phyloP scores from a whole-genome alignment of 2,797 vertebrate species.

The Rhabdophis nuchalis region DNA sequence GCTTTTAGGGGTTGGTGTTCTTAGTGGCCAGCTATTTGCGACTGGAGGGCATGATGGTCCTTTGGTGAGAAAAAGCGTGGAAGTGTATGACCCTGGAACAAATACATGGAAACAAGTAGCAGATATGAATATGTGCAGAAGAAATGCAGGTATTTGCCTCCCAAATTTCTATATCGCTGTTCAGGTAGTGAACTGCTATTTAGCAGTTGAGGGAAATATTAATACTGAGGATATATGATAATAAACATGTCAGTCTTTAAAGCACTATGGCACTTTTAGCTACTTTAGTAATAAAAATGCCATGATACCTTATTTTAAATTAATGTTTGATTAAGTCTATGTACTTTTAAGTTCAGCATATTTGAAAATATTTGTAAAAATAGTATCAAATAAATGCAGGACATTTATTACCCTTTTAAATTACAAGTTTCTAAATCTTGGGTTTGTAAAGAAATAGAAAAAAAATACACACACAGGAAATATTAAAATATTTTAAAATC shows the following conservation, averaged over 20 bases:
- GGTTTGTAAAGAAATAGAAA: neutral
- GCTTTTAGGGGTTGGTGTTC: slow-evolving; percentile 86
- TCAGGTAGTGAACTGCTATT: neutral
- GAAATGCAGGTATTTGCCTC: slow-evolving; percentile 84
- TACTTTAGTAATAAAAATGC: neutral
- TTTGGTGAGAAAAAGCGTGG: slow-evolving; percentile 94
- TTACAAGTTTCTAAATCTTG: neutral
- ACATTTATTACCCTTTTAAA: neutral
- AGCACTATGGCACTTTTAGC: neutral
- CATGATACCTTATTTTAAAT: neutral
- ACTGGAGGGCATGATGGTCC: slow-evolving; percentile 93
- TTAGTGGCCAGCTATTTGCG: slow-evolving; percentile 88
- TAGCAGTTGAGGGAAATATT: neutral
- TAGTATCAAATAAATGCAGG: neutral
- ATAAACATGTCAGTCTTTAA: neutral
- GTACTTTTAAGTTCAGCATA: neutral
- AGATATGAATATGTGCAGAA: slow-evolving; percentile 97
- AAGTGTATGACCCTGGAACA: slow-evolving; percentile 86
- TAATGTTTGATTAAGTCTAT: neutral
- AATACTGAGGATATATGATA: neutral
- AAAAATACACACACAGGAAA: neutral
- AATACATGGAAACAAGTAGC: slow-evolving; percentile 91
- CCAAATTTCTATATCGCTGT: neutral
- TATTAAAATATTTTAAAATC: neutral
- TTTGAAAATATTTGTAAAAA: neutral